Conservation (phyloP, 2,888 invertebrate species). For the Leptothorax acervorum region DNA sequence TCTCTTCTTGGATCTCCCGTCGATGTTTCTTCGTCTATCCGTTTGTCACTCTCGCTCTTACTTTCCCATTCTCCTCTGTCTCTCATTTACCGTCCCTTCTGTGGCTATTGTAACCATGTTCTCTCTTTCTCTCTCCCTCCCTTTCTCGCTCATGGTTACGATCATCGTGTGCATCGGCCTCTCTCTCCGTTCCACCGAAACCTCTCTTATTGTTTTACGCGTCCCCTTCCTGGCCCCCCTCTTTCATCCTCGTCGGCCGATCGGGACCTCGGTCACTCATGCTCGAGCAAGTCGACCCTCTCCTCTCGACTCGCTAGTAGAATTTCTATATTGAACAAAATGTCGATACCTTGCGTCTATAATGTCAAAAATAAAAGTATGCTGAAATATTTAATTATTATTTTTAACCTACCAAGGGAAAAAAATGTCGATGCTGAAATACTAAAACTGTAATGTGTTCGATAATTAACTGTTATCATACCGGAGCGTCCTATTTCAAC, state of each 20-base stretch:
- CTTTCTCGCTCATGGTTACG: slow-evolving; percentile 10
- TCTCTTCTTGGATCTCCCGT: neutral
- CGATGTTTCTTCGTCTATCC: slow-evolving; percentile 34
- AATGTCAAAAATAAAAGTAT: neutral
- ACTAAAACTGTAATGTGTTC: neutral
- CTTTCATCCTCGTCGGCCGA: slow-evolving; percentile 41
- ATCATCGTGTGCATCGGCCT: slow-evolving; percentile 38
- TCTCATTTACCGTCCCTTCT: slow-evolving; percentile 48
- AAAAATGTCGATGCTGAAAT: neutral
- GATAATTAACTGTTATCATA: neutral
- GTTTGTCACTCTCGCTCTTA: slow-evolving; percentile 56
- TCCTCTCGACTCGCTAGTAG: slow-evolving; percentile 8
- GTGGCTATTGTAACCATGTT: slow-evolving; percentile 32
- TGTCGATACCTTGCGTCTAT: slow-evolving; percentile 7
- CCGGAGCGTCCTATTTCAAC: neutral
- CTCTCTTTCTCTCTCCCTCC: slow-evolving; percentile 20
- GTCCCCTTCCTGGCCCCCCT: neutral
- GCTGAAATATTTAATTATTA: slow-evolving; percentile 12
- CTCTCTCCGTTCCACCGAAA: slow-evolving; percentile 36
- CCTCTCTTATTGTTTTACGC: slow-evolving; percentile 51
- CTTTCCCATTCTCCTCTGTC: slow-evolving; percentile 31
- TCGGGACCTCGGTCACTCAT: slow-evolving; percentile 40
- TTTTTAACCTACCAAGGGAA: neutral
- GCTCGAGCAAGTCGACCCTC: slow-evolving; percentile 34
- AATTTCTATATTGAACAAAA: slow-evolving; percentile 26